Evolutionary conservation across 2,888 invertebrate species (phyloP).

Genomic region (Pseudococcus longispinus): DNA sequence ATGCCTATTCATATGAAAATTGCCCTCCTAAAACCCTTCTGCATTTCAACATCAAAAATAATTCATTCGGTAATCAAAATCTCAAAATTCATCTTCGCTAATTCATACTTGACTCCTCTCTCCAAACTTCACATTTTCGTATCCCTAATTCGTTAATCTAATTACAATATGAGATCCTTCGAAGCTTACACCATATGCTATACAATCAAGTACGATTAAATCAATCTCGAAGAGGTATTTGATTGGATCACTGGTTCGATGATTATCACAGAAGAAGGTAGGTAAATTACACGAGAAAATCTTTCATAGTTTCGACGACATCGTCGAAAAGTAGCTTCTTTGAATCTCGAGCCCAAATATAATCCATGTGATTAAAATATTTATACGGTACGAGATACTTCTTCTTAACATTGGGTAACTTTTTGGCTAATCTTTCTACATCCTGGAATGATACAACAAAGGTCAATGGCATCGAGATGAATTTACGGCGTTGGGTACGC

Average conservation of each 20-base stretch:
- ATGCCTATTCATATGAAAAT: too few relatives aligned
- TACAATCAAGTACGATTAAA: not conserved
- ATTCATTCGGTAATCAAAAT: too few relatives aligned
- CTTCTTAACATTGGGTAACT: slow-evolving; percentile 68
- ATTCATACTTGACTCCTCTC: too few relatives aligned
- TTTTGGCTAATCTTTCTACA: slow-evolving; percentile 66
- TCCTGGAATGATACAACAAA: slow-evolving; percentile 64
- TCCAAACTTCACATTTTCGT: too few relatives aligned
- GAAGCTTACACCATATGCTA: not conserved
- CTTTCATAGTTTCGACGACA: slow-evolving; percentile 55
- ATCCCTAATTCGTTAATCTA: not conserved
- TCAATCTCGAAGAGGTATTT: not conserved
- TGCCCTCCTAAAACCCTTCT: too few relatives aligned
- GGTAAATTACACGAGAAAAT: slow-evolving; percentile 24
- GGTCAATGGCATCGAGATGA: not conserved
- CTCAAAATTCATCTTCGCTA: too few relatives aligned
- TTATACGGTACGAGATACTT: slow-evolving; percentile 59
- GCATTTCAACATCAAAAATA: too few relatives aligned
- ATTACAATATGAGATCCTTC: not conserved
- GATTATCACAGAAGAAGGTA: not conserved
- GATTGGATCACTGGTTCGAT: not conserved
- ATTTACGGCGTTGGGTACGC: not conserved
- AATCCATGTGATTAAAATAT: slow-evolving; percentile 61
- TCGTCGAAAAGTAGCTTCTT: slow-evolving; percentile 59
- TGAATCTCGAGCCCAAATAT: slow-evolving; percentile 59